Base-by-base conservation (phyloP, 1,140 invertebrate species). In the Drosophila takahashii region DNA sequence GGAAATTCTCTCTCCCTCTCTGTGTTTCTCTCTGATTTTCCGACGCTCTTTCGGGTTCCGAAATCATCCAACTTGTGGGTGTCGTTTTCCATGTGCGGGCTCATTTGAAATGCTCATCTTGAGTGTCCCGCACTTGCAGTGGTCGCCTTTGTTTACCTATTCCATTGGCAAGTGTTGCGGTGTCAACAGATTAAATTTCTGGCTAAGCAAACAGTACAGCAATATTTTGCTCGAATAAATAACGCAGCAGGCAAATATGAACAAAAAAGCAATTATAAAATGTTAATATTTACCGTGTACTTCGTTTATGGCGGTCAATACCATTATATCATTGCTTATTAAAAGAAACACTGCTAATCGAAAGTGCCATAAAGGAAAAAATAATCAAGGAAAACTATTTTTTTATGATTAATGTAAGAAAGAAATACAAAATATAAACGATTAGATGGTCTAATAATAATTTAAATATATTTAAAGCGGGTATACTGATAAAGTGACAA, bases 1-100 rank as follows among this genome's bases (percentile, higher is more conserved):
- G 80, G 81, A 84, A 85, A 72, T 85, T 85, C 22, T 59, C 79
- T 84, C 81, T 60, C 37, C n/a, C 29, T n/a, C 71, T 76, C 65
- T 48, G 36, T 44, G 16, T 34, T 9, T 36, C 62, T 41, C 5
- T 11, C 3, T 13, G 13, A n/a, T 32, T 50, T 32, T 16, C 26
- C 44, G 18, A 45, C 22, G 18, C 45, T 47, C 22, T 15, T n/a
- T 47, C 29, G 3, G 16, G 16, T 18, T 47, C 9, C 41, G 9
- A 10, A 11, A 57, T 26, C 16, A 47, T 18, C 26, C 34, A 27
- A 39, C 9, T 26, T 69, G 66, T 66, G 66, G 66, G 44, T 10
- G 22, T 34, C 53, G 34, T 48, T 1, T 53, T 54, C 16, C 13
- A 8, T 13, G 15, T 32, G 29, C 13, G 8, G 27, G 32, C n/a